Evolutionary conservation across 2,888 invertebrate genomes (phyloP).

Genomic region (Copidosoma aretas): DNA sequence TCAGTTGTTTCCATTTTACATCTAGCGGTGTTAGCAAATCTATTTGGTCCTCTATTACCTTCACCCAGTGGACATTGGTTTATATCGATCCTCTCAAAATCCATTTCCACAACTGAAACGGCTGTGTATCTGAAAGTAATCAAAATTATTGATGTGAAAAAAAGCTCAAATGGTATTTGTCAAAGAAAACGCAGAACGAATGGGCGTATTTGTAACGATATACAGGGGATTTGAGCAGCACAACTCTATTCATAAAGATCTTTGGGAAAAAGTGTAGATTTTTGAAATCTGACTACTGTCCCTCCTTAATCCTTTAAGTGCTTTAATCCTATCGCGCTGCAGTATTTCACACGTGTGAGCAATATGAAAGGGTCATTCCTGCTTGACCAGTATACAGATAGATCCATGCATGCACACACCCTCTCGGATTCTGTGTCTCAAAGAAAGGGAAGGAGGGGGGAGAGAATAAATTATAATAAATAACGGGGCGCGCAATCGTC

Average conservation of each 20-base stretch:
- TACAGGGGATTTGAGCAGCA: not conserved
- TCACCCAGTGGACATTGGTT: conserved; percentile 92
- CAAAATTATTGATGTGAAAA: not conserved
- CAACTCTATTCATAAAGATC: conserved; percentile 12
- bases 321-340: conserved; percentile 41
- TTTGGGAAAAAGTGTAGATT: conserved; percentile 34
- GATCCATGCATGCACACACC: conserved; percentile 38
- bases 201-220: conserved; percentile 2
- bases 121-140: conserved; percentile 78
- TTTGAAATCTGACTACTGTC: conserved; percentile 40
- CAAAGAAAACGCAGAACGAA: not conserved
- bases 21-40: conserved; percentile 86
- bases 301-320: conserved; percentile 43
- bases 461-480: conserved; percentile 47
- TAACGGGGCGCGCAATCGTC: conserved; percentile 45
- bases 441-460: conserved; percentile 34
- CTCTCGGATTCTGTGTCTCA: conserved; percentile 40
- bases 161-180: not conserved
- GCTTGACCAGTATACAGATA: conserved; percentile 47
- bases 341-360: conserved; percentile 42
- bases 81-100: conserved; percentile 95
- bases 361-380: conserved; percentile 40
- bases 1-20: conserved; percentile 92
- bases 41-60: conserved; percentile 88
- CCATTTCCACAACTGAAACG: conserved; percentile 91